Base-by-base conservation (phyloP, 1,140 invertebrate genomes). In the Drosophila bipectinata region DNA sequence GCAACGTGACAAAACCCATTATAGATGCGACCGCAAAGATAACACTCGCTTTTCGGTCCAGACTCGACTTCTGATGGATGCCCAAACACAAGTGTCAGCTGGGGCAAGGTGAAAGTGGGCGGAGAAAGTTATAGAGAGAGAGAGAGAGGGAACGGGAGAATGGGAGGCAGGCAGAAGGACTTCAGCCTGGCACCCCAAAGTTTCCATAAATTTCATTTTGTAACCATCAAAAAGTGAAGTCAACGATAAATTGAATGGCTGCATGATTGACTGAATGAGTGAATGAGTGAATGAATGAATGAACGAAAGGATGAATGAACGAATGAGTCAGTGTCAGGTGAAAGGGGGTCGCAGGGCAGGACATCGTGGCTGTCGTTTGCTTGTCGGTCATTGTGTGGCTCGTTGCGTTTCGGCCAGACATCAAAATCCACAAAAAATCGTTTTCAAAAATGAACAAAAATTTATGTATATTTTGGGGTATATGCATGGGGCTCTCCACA, bases 1-100 rank as follows among this genome's bases (percentile, higher is more conserved):
- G 82, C 82, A 77, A 87, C 83, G 82, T 87, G 82, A 87, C 82
- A 88, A 87, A 87, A 87, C 82, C 82, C 83, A 87, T 87, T 87
- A 87, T 88, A 87, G 82, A 87, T 87, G 83, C 82, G 75, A 88
- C 82, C 79, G 62, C 82, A 87, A 82, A 87, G 83, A 87, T 87
- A 87, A 87, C 82, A 88, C 77, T 59, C 68, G 63, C 63, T 53
- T 59, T 67, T 67, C 63, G 60, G 60, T 64, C 63, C 63, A 67
- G 63, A 67, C 63, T 45, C 63, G 58, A 60, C 72, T 54, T 54
- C 72, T 75, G 71, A 75, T 66, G 54, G 72, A 75, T 75, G 54
- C 72, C 48, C 72, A 59, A 56, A 75, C 49, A 26, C 37, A 26
- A 53, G 57, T 53, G 68, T 60, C 66, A 52, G 14, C 26, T 18